phyloP scores from a whole-genome alignment of 2,113 vertebrate species.

The Taurulus bubalis region DNA sequence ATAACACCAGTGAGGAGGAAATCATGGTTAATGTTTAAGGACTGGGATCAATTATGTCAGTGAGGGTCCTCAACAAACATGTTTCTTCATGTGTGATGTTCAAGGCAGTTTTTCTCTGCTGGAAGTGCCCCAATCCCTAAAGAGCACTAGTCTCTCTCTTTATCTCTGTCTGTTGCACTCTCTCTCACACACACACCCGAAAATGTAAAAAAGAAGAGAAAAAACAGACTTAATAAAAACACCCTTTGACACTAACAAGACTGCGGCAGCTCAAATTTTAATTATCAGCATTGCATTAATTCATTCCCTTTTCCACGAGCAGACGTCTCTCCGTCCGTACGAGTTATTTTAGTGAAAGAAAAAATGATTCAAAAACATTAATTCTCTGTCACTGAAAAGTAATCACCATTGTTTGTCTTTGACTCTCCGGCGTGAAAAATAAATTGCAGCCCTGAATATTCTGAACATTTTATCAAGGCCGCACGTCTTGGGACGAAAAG shows the following conservation, averaged over 20 bases:
- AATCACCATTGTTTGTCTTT: constrained; percentile 57
- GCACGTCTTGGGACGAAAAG: constrained; percentile 49
- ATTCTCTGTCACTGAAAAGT: constrained; percentile 53
- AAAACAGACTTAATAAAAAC: constrained; percentile 57
- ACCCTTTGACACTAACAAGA: constrained; percentile 59
- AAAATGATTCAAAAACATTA: constrained; percentile 31
- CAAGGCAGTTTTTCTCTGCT: constrained; percentile 25
- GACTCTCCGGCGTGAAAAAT: constrained; percentile 28
- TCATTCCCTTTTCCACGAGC: constrained; percentile 53
- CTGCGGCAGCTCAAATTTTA: constrained; percentile 64
- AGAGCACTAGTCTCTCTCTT: constrained; percentile 21
- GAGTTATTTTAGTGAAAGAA: constrained; percentile 20
- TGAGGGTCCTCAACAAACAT: not conserved
- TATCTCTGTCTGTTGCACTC: not conserved
- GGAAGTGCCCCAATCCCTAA: constrained; percentile 7
- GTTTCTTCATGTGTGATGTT: constrained; percentile 7
- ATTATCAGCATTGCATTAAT: constrained; percentile 70
- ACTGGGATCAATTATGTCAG: not conserved
- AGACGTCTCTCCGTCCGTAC: not conserved
- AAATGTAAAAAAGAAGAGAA: constrained; percentile 50
- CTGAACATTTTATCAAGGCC: constrained; percentile 52
- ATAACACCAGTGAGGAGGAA: not conserved
- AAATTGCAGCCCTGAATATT: constrained; percentile 55
- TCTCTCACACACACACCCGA: not conserved
- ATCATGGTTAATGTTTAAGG: not conserved